Percentiles rank a stretch among this genome's conserved stretches.
These are phyloP conservation scores for Marronus borbonicus DNA, from an alignment of 2,888 invertebrate species.

Conservation along the genomic window DNA sequence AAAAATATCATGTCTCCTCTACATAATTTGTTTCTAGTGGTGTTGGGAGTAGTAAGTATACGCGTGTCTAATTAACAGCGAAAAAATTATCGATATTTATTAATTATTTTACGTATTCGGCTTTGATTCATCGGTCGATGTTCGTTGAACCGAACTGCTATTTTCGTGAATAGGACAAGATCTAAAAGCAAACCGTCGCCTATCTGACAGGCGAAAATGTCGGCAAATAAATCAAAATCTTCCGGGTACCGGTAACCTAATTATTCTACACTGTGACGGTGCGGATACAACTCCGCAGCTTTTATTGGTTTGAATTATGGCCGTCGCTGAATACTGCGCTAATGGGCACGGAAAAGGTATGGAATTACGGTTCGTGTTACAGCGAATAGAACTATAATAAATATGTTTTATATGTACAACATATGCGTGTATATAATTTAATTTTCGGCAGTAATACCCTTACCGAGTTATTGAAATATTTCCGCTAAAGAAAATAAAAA, in stretches of 20 bases:
- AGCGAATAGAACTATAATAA: conserved; percentile 28
- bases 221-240: conserved; percentile 46
- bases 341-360: conserved; percentile 42
- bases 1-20: no score
- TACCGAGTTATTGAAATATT: conserved; percentile 3
- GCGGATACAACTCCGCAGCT: conserved; percentile 41
- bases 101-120: neutral
- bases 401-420: conserved; percentile 15
- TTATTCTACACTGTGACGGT: conserved; percentile 31
- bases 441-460: conserved; percentile 1
- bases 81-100: no score
- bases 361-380: conserved; percentile 19
- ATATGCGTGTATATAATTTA: conserved; percentile 14
- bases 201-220: conserved; percentile 38
- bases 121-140: neutral
- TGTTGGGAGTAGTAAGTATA: no score
- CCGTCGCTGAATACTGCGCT: conserved; percentile 43
- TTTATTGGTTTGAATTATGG: conserved; percentile 45
- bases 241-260: conserved; percentile 44
- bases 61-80: no score
- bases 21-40: no score
- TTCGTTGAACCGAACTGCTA: neutral
- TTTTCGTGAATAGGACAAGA: conserved; percentile 9
- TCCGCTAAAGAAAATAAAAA: neutral
- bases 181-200: conserved; percentile 36